These are phyloP conservation scores for Balanococcus diminutus DNA, from an alignment of 2,888 invertebrate species.

Conservation along the genomic window DNA sequence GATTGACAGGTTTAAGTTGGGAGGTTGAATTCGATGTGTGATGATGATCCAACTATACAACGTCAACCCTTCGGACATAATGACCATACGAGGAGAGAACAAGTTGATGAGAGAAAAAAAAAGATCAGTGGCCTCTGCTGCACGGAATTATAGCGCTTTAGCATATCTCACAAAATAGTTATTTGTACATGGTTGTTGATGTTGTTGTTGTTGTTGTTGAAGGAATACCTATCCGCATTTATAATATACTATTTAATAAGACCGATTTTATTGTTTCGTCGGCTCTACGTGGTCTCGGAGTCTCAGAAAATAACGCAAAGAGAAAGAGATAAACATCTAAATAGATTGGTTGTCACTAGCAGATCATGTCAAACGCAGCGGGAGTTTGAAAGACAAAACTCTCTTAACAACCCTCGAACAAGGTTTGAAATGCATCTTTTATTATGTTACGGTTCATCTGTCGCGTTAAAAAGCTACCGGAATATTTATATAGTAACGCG, in stretches of 20 bases:
- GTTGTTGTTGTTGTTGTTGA: background rate
- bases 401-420: conserved; percentile 46
- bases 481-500: background rate
- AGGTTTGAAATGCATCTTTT: conserved; percentile 51
- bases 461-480: conserved; percentile 27
- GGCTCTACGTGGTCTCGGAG: background rate
- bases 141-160: background rate
- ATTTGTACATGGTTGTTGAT: background rate
- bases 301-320: background rate
- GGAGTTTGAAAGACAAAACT: conserved; percentile 51
- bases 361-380: conserved; percentile 53
- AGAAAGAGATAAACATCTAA: conserved; percentile 15
- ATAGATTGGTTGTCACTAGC: conserved; percentile 47
- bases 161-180: background rate
- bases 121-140: background rate
- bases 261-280: conserved; percentile 8
- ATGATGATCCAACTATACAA: background rate
- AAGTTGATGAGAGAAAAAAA: background rate
- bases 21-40: background rate
- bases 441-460: conserved; percentile 36
- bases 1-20: background rate
- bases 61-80: background rate
- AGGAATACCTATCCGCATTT: background rate
- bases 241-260: background rate
- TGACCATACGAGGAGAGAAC: background rate